These are phyloP conservation scores for Dasyprocta punctata DNA, from an alignment of 2,113 vertebrate species.

Conservation along the genomic window DNA sequence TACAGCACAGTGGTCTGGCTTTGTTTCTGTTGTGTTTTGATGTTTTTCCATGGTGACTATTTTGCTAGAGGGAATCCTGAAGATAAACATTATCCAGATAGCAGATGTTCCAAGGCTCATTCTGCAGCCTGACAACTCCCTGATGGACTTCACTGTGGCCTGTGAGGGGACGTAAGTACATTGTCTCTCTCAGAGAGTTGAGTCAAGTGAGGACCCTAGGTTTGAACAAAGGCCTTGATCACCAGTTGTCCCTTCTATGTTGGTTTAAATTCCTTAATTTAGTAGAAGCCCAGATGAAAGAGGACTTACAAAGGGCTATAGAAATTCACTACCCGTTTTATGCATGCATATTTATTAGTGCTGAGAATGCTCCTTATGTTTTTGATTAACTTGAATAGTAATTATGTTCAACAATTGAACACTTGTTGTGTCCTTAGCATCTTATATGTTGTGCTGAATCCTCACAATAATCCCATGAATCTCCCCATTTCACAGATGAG, in stretches of 20 bases:
- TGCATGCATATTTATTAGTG: background rate
- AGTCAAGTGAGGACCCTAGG: background rate
- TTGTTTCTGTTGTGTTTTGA: background rate
- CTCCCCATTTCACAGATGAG: background rate
- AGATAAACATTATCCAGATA: conserved; percentile 85
- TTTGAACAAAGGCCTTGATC: background rate
- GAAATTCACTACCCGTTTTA: background rate
- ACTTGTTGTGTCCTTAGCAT: background rate
- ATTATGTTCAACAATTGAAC: background rate
- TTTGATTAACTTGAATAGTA: background rate
- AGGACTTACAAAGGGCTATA: background rate
- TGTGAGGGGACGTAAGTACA: conserved; percentile 92
- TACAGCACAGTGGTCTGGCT: background rate
- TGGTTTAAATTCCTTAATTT: background rate
- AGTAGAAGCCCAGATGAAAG: background rate
- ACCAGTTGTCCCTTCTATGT: background rate
- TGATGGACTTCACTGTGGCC: conserved; percentile 93
- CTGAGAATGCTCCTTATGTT: background rate
- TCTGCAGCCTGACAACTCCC: conserved; percentile 85
- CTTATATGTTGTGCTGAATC: background rate
- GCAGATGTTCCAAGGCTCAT: conserved; percentile 84
- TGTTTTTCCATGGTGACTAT: conserved; percentile 1
- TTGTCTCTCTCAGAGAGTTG: background rate
- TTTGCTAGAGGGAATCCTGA: conserved; percentile 89
- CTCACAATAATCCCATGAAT: background rate